Evolutionary conservation across 2,113 vertebrate genomes (phyloP).

Genomic region (Prunella fulvescens): DNA sequence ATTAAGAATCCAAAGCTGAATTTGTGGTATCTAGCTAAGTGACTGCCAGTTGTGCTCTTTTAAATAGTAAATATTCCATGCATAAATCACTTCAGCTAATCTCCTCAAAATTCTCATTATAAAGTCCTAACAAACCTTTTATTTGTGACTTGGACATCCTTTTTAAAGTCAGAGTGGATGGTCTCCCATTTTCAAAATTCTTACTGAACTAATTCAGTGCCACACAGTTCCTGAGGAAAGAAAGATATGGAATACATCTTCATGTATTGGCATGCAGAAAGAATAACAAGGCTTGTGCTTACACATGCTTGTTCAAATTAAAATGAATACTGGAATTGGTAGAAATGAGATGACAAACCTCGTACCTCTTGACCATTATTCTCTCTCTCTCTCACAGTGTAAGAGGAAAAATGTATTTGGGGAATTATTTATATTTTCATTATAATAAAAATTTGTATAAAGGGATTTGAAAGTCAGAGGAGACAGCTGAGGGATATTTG

Average conservation of each 20-base stretch:
- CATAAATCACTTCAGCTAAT: not conserved
- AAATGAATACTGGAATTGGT: not conserved
- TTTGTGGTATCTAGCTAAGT: not conserved
- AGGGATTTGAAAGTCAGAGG: not conserved
- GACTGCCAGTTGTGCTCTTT: not conserved
- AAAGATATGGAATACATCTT: not conserved
- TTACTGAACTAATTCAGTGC: not conserved
- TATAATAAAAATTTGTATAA: not conserved
- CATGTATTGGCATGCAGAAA: not conserved
- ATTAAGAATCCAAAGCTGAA: not conserved
- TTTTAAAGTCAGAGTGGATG: not conserved
- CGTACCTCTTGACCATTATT: not conserved
- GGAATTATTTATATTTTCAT: not conserved
- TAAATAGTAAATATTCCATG: not conserved
- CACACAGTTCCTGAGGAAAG: not conserved
- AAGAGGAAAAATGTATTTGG: not conserved
- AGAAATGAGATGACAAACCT: not conserved
- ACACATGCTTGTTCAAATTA: not conserved
- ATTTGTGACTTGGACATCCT: not conserved
- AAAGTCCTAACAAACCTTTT: not conserved
- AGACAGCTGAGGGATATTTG: not conserved
- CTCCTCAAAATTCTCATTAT: not conserved
- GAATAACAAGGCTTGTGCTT: not conserved
- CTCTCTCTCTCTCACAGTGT: not conserved
- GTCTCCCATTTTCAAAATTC: not conserved